Conservation (phyloP, 2,797 vertebrate genomes). For the Sebastes cheni region DNA sequence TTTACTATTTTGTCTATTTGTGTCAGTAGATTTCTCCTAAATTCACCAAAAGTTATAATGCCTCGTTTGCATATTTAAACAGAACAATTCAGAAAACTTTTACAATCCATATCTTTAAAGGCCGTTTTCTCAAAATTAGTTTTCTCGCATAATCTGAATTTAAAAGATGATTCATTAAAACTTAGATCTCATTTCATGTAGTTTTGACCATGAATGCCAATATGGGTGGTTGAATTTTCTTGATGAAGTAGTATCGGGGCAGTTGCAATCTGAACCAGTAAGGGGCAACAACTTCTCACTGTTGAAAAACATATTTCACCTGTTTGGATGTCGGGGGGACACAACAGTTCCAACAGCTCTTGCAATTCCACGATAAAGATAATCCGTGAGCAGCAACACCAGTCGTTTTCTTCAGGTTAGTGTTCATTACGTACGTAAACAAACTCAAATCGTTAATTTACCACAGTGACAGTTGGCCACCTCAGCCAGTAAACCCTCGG, state of each 20-base stretch:
- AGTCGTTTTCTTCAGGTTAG: neutral
- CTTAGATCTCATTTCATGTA: neutral
- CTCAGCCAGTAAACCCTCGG: neutral
- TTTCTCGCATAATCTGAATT: neutral
- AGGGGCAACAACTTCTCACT: neutral
- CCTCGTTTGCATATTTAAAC: too few species aligned
- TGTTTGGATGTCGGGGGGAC: neutral
- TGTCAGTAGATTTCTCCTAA: too few species aligned
- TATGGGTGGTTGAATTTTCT: neutral
- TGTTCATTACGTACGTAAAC: neutral
- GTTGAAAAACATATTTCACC: neutral
- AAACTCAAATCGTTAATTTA: neutral
- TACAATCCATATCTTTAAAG: too few species aligned
- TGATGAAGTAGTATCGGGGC: neutral
- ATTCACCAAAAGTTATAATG: too few species aligned
- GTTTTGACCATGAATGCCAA: neutral
- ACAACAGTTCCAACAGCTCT: neutral
- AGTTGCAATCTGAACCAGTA: neutral
- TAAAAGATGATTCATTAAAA: too few species aligned
- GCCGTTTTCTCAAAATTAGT: too few species aligned
- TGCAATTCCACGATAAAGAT: neutral
- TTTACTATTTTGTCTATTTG: too few species aligned
- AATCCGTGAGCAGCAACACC: neutral
- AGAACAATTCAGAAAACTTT: too few species aligned
- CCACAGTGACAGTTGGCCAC: neutral